Evolutionary conservation across 2,113 vertebrate species (phyloP).

Genomic region (Vombatus ursinus): DNA sequence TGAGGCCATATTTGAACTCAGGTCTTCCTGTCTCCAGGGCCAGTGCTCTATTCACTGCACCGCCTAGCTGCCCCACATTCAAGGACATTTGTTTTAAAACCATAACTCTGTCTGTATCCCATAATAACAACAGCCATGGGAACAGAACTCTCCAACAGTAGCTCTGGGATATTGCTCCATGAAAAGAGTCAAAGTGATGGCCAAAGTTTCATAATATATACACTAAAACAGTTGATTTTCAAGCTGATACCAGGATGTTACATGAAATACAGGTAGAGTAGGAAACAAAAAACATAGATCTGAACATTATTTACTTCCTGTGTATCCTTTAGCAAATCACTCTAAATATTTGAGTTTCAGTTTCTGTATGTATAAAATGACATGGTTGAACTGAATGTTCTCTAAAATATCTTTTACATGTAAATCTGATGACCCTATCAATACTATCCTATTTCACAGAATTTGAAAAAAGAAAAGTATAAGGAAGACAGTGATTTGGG

Average conservation of each 20-base stretch:
- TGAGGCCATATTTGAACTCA: too few relatives aligned
- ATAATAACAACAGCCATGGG: too few relatives aligned
- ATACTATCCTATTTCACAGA: not conserved
- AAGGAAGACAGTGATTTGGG: not conserved
- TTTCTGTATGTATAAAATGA: not conserved
- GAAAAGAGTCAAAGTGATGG: not conserved
- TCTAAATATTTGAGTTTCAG: too few relatives aligned
- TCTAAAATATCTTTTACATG: not conserved
- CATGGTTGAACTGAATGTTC: not conserved
- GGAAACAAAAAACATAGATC: not conserved
- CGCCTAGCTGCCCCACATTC: too few relatives aligned
- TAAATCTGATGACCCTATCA: not conserved
- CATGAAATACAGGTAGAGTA: not conserved
- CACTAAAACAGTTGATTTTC: not conserved
- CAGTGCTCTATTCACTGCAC: too few relatives aligned
- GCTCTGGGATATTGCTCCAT: too few relatives aligned
- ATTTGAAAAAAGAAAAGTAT: not conserved
- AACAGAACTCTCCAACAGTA: too few relatives aligned
- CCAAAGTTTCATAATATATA: too few relatives aligned
- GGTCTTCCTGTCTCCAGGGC: too few relatives aligned
- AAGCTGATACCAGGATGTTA: too few relatives aligned
- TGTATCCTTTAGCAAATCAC: not conserved
- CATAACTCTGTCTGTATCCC: too few relatives aligned
- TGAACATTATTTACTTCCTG: not conserved
- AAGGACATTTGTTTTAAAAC: too few relatives aligned